phyloP scores from a whole-genome alignment of 2,888 invertebrate genomes.

The Drosophila recens region DNA sequence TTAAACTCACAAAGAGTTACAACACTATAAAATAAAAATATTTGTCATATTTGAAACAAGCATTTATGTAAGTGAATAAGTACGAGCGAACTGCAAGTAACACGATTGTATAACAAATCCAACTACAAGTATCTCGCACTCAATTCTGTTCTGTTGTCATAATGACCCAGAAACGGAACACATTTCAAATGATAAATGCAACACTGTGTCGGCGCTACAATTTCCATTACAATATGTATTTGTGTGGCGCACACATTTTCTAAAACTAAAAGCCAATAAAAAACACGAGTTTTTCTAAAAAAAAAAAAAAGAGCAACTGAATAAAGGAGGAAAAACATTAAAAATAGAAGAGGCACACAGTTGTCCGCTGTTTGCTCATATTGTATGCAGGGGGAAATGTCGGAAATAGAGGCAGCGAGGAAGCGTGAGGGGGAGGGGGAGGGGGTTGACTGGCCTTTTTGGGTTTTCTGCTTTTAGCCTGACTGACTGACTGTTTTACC shows the following conservation, averaged over 20 bases:
- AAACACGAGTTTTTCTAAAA: slow-evolving; percentile 28
- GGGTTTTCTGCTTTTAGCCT: slow-evolving; percentile 30
- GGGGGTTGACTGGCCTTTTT: slow-evolving; percentile 22
- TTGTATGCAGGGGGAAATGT: slow-evolving; percentile 16
- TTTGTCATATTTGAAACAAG: not conserved
- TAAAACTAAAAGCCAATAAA: slow-evolving; percentile 54
- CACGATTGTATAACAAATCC: slow-evolving; percentile 11
- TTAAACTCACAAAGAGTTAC: no score
- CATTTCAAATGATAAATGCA: slow-evolving; percentile 50
- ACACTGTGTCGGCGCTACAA: slow-evolving; percentile 55
- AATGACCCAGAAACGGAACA: slow-evolving; percentile 45
- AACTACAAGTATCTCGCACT: slow-evolving; percentile 5
- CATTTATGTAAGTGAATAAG: slow-evolving; percentile 14
- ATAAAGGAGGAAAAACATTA: slow-evolving; percentile 17
- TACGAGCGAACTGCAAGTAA: slow-evolving; percentile 16
- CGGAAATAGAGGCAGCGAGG: not conserved
- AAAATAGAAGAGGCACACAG: slow-evolving; percentile 28
- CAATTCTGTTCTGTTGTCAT: slow-evolving; percentile 20
- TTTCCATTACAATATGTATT: slow-evolving; percentile 68
- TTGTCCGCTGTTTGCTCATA: slow-evolving; percentile 25
- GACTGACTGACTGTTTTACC: slow-evolving; percentile 35
- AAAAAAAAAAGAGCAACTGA: slow-evolving; percentile 18
- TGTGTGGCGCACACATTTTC: slow-evolving; percentile 38
- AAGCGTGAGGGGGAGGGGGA: no score
- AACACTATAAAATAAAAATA: not conserved